Base-by-base conservation (phyloP, 2,888 invertebrate species). In the Portevinia maculata region DNA sequence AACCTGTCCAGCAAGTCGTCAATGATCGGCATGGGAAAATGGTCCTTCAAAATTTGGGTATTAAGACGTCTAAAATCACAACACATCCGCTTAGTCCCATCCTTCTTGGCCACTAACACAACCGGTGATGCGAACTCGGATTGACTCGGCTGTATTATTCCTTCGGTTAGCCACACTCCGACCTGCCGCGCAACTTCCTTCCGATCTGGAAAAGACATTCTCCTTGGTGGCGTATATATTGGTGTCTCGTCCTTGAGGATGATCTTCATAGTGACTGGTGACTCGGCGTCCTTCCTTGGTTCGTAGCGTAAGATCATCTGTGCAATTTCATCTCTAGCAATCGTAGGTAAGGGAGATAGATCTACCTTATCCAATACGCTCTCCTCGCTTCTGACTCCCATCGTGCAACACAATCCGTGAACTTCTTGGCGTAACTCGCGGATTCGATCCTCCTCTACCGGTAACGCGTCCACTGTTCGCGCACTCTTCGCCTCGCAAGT, bases 121-220 rank as follows among this genome's bases (percentile, higher is more conserved):
- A 85, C 67, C 6, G 85, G 85, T 28, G 84, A 67, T 2, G 88
- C 86, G 60, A 87, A 90, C 9, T 88, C 88, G 0, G 89, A 89
- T 15, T 46, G 52, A 13, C 87, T 87, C 0, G 85, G 86, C 48
- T 85, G 83, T n/a, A 89, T 85, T 0, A 90, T 86, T 3, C 86
- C 87, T 4, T 87, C 84, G 1, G 84, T 24, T 11, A 88, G n/a
- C 88, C 89, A 89, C 28, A 75, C 57, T 0, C 85, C 50, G n/a
- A 90, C 84, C 71, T 87, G 87, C 0, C 79, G 53, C 11, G 88
- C 85, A 0, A 89, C 60, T 17, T 39, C 19, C 9, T 39, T n/a
- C 21, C 70, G 71, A 65, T 84, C 78, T 1, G 17, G 13, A 8
- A 39, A 57, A 4, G 79, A 24, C 11, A 69, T 11, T 50, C 73